These are phyloP conservation scores for Lysiphlebus fabarum DNA, from an alignment of 1,140 invertebrate species.

Conservation along the genomic window DNA sequence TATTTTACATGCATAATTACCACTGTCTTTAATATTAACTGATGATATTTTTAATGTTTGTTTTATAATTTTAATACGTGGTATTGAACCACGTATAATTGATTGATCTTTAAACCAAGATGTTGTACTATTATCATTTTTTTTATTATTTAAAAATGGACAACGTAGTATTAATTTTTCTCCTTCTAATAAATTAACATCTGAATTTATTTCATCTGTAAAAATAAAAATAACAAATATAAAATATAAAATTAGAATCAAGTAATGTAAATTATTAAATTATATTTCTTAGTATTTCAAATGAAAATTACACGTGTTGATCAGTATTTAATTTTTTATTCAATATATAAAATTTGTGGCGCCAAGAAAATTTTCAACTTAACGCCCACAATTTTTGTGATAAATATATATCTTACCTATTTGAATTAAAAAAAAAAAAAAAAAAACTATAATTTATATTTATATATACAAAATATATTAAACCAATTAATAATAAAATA, in stretches of 20 bases:
- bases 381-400: slow-evolving; percentile 18
- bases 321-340: slow-evolving; percentile 13
- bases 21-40: slow-evolving; percentile 37
- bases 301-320: slow-evolving; percentile 1
- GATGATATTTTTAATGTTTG: slow-evolving; percentile 41
- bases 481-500: background rate
- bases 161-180: slow-evolving; percentile 46
- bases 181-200: slow-evolving; percentile 33
- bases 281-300: background rate
- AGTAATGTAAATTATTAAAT: background rate
- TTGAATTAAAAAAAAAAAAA: too few species aligned
- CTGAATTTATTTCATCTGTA: slow-evolving; percentile 30
- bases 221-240: slow-evolving; percentile 4
- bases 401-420: slow-evolving; percentile 15
- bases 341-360: slow-evolving; percentile 1
- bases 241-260: background rate
- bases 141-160: slow-evolving; percentile 23
- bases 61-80: slow-evolving; percentile 35
- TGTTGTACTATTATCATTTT: slow-evolving; percentile 22
- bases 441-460: slow-evolving; percentile 14
- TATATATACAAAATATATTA: background rate
- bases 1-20: slow-evolving; percentile 40
- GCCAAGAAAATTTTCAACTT: slow-evolving; percentile 19
- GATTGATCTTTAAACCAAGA: slow-evolving; percentile 46
- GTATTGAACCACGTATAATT: slow-evolving; percentile 21